Evolutionary conservation across 2,113 vertebrate species (phyloP), one percentile per base, ranked within the genome.

Genomic region (Leptobrachium leishanense): DNA sequence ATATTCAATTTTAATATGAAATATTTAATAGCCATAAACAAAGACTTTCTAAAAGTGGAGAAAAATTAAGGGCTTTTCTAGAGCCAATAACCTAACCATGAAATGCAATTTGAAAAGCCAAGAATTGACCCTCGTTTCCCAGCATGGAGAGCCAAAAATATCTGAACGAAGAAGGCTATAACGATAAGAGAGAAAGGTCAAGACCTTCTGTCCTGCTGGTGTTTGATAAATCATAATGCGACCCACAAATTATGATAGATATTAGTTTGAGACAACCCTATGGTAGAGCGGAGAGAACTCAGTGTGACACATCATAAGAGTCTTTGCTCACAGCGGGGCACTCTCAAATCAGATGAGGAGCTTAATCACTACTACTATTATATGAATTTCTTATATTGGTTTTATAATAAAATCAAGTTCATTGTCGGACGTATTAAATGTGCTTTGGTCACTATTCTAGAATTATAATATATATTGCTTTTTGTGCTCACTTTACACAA

Each of bases 1-100:
- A 88, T 89, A 88, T 87, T 83, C 85, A 87, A 55, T 66, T 82
- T 84, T 85, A 84, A 84, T 54, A 82, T 83, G 81, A 81, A 87
- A 87, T 11, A 20, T 84, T 31, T 86, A 90, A 83, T 89, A 84
- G 86, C 68, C 84, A 82, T 83, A 84, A 84, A 75, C 70, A 85
- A 81, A 72, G 77, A 70, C 82, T 85, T 82, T 74, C 64, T 82
- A 64, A 15, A 84, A 82, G 53, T 78, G 74, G 82, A 82, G 84
- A 88, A 85, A 87, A 88, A 87, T 31, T 31, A 85, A 86, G 84
- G 85, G 83, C 74, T 73, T 82, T 79, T 50, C 73, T 5, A 3
- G 63, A 44, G 79, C 82, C 84, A 81, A 85, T 81, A 84, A 82
- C 39, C 64, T 78, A 81, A 81, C 78, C 40, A 63, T 70, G 74